Evolutionary conservation across 2,797 vertebrate genomes (phyloP).

Genomic region (Hephaestus fuliginosus): DNA sequence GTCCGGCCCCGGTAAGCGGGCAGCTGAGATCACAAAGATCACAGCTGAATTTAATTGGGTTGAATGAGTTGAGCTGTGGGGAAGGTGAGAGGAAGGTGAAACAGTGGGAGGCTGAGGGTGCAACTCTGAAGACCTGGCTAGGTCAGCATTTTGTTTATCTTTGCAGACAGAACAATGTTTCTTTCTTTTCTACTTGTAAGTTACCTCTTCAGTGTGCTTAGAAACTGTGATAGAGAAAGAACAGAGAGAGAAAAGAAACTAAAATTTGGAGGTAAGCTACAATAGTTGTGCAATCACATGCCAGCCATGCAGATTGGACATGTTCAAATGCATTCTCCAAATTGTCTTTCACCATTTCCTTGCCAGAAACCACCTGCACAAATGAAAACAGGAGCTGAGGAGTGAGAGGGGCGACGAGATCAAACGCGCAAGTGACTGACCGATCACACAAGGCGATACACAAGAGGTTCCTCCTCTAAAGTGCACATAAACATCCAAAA

Average conservation of each 20-base stretch:
- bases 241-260: not conserved
- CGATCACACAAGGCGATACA: not conserved
- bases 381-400: not conserved
- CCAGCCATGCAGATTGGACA: conserved; percentile 13
- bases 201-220: not conserved
- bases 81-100: conserved; percentile 33
- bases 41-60: conserved; percentile 47
- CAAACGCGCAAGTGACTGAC: not conserved
- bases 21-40: conserved; percentile 44
- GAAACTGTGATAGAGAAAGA: not conserved
- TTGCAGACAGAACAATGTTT: not conserved
- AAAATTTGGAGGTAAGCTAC: not conserved
- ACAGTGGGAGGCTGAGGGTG: not conserved
- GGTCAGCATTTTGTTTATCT: not conserved
- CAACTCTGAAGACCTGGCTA: not conserved
- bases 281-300: conserved; percentile 14
- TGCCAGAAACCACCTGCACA: conserved; percentile 5
- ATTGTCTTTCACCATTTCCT: not conserved
- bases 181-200: not conserved
- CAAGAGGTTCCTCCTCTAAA: not conserved
- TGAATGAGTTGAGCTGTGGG: conserved; percentile 34
- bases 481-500: conserved; percentile 33
- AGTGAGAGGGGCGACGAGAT: not conserved
- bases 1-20: conserved; percentile 3
- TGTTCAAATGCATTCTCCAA: conserved; percentile 18